Evolutionary conservation across 2,888 invertebrate genomes (phyloP).

Genomic region (Dryadula phaetusa): DNA sequence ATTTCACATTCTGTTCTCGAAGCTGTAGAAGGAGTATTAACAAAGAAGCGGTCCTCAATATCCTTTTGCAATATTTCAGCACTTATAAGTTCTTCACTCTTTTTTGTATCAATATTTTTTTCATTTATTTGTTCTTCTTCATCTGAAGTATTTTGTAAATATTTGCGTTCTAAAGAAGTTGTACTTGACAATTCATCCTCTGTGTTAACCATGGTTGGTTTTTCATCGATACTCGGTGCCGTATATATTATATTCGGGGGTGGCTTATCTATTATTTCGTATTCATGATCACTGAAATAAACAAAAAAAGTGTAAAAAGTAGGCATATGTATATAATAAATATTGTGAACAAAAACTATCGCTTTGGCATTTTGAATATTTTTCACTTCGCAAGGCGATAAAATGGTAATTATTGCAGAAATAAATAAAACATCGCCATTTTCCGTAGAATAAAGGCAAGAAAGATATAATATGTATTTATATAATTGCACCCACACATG

Average conservation of each 20-base stretch:
- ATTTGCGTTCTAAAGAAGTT: slow-evolving; percentile 77
- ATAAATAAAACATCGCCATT: slow-evolving; percentile 61
- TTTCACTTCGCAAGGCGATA: slow-evolving; percentile 52
- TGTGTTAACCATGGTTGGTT: slow-evolving; percentile 64
- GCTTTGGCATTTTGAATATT: slow-evolving; percentile 31
- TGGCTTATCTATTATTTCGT: slow-evolving; percentile 94
- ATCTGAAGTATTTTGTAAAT: slow-evolving; percentile 79
- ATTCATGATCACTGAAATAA: slow-evolving; percentile 93
- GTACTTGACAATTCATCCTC: slow-evolving; percentile 82
- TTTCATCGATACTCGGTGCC: slow-evolving; percentile 68
- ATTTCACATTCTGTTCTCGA: slow-evolving; percentile 87
- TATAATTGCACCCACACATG: slow-evolving; percentile 65
- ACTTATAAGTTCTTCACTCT: slow-evolving; percentile 61
- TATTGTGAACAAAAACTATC: not conserved
- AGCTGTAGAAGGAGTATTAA: slow-evolving; percentile 83
- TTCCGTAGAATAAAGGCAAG: slow-evolving; percentile 58
- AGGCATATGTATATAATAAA: not conserved
- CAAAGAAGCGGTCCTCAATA: slow-evolving; percentile 86
- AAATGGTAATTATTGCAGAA: slow-evolving; percentile 39
- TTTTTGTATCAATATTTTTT: slow-evolving; percentile 60
- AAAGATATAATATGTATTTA: slow-evolving; percentile 70
- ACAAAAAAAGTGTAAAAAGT: slow-evolving; percentile 4
- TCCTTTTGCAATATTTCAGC: slow-evolving; percentile 85
- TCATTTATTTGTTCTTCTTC: slow-evolving; percentile 72
- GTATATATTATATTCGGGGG: slow-evolving; percentile 73